Base-by-base conservation (phyloP, 2,797 vertebrate species). In the Chrysocyon brachyurus region DNA sequence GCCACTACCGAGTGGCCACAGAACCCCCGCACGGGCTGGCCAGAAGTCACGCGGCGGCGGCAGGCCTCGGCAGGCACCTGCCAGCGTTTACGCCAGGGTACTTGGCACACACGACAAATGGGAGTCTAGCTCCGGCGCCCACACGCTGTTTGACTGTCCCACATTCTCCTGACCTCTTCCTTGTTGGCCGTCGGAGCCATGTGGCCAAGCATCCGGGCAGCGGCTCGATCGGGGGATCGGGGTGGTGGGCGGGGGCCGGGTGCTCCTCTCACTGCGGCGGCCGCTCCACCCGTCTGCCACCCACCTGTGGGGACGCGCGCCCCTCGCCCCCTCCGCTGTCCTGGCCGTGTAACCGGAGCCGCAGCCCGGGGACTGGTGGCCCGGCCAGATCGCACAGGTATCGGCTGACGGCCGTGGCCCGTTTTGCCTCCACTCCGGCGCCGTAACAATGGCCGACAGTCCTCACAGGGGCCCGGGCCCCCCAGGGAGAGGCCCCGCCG, bases 331-430 rank as follows among this genome's bases (percentile, higher is more conserved):
- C 95, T 96, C 91, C 31, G 96, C 85, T 56, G 19, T 96, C 97
- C 72, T 96, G 96, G 77, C 64, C 12, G 88, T 89, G 99, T 99
- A 99, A 99, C 99, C 21, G 63, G 99, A 99, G 99, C 98, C 97
- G 86, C 96, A 97, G 98, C 98, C 97, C 88, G 91, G 95, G 96
- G 98, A 98, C 98, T 98, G 97, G 96, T 98, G 99, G 98, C 98
- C 96, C 95, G 98, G 98, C 98, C 98, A 33, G 99, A 99, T 99
- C 99, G 99, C 99, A 99, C 99, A 99, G 99, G 99, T 99, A 99
- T 99, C 99, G 70, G 98, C 99, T 99, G 99, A 99, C 99, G 59
- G 97, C 97, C 98, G 95, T 98, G 98, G 99, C 99, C 99, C 99
- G 98, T 87, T 99, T 99, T 99, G 1, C 98, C 99, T 99, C 98